These are phyloP conservation scores for Rosalia funebris DNA, from an alignment of 2,888 invertebrate genomes.

Conservation along the genomic window DNA sequence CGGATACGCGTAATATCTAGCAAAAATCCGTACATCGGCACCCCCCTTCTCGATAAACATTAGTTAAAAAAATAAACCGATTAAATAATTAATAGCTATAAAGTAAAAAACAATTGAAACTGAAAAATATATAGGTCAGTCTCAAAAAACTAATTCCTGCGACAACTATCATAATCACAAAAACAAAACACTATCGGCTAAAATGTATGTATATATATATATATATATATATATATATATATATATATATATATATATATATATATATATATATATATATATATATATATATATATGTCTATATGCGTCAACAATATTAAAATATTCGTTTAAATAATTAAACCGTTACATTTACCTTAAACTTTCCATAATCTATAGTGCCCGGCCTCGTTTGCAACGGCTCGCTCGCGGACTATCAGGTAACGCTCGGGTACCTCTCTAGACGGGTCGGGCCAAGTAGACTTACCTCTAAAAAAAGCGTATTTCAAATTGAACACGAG, in stretches of 20 bases:
- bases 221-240: slow-evolving; percentile 4
- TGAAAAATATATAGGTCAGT: slow-evolving; percentile 3
- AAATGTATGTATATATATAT: slow-evolving; percentile 5
- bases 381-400: too few relatives aligned
- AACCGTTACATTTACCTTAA: not conserved
- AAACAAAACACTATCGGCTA: slow-evolving; percentile 15
- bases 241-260: slow-evolving; percentile 1
- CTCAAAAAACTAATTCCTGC: slow-evolving; percentile 18
- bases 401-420: too few relatives aligned
- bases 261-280: slow-evolving; percentile 4
- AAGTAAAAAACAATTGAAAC: not conserved
- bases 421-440: not conserved
- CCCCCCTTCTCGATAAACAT: not conserved
- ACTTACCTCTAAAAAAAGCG: slow-evolving; percentile 8
- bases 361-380: not conserved
- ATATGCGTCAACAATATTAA: slow-evolving; percentile 3
- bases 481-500: slow-evolving; percentile 13
- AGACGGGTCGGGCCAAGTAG: not conserved
- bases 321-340: slow-evolving; percentile 7
- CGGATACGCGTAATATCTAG: not conserved
- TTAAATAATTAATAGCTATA: not conserved
- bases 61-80: not conserved
- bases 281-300: not conserved
- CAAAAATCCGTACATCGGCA: not conserved
- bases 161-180: slow-evolving; percentile 13